Base-by-base conservation (phyloP, 2,797 vertebrate species). In the Siniperca scherzeri region DNA sequence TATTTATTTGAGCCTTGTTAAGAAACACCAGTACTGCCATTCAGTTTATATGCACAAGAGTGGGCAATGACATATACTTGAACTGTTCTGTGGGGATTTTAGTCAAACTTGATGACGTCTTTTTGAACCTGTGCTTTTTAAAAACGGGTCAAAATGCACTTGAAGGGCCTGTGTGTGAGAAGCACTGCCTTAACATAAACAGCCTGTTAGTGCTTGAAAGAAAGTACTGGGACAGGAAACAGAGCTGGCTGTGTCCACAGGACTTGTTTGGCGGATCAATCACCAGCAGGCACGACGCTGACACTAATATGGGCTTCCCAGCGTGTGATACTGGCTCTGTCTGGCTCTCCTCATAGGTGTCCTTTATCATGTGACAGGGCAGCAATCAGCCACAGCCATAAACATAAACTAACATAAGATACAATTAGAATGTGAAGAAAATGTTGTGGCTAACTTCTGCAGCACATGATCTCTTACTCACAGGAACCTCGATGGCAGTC, bases 221-320 rank as follows among this genome's bases (percentile, higher is more conserved):
- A 19, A 70, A 22, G 53, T 40, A 7, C 40, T 46, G 60, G 12
- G 30, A 55, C 22, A 9, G 42, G 8, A 36, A 74, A 12, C 52
- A 48, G 70, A 74, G 53, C 59, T 5, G 59, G 36, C 50, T 33
- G 17, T 46, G 71, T 80, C 81, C 69, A n/a, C 70, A 25, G 81
- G 76, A 67, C 66, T 71, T 70, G 56, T 79, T 78, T 73, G 78
- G 64, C 10, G 4, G 77, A 84, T 87, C 81, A 71, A 64, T 90
- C 85, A 66, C 30, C 73, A 55, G 78, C 66, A 70, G 68, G 77
- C 70, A 1, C 3, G 11, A 67, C 27, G 8, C 75, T 69, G 83
- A 59, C 61, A 44, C 67, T 83, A 85, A 88, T 78, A 76, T 74
- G 55, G 30, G 44, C 67, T 48, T 85, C 85, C 50, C 81, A 84